Evolutionary conservation across 2,797 vertebrate genomes (phyloP).

Genomic region (Fistularia commersonii): DNA sequence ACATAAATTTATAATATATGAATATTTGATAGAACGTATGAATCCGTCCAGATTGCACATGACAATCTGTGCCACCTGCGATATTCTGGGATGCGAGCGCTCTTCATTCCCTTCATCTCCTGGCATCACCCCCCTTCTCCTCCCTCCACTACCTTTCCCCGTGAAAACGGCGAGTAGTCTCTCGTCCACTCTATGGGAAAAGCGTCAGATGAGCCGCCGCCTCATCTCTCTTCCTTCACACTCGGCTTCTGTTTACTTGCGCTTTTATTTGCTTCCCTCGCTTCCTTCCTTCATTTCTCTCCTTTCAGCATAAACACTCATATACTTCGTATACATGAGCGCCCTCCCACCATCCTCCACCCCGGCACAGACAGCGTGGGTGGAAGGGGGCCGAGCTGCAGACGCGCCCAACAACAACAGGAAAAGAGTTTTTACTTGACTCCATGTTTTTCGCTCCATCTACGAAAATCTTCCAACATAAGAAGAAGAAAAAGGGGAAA

Average conservation of each 20-base stretch:
- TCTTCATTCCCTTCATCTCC: too few species aligned
- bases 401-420: slow-evolving; percentile 60
- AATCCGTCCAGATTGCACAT: too few species aligned
- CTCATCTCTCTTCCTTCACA: too few species aligned
- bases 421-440: slow-evolving; percentile 49
- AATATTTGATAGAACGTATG: too few species aligned
- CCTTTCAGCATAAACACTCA: neutral
- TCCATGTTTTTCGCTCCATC: slow-evolving; percentile 30
- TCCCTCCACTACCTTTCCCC: too few species aligned
- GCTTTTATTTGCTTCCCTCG: neutral
- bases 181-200: too few species aligned
- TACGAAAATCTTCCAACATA: slow-evolving; percentile 23
- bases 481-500: slow-evolving; percentile 1
- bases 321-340: slow-evolving; percentile 9
- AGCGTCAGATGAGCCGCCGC: too few species aligned
- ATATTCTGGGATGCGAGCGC: too few species aligned
- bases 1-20: too few species aligned
- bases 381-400: slow-evolving; percentile 42
- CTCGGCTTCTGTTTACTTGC: neutral
- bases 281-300: neutral
- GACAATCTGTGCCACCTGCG: too few species aligned
- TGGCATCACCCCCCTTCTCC: too few species aligned
- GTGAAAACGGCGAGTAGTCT: too few species aligned
- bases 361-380: slow-evolving; percentile 46
- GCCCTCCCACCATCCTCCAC: slow-evolving; percentile 20